These are phyloP conservation scores for Garra rufa DNA, from an alignment of 2,113 vertebrate genomes.

Conservation along the genomic window DNA sequence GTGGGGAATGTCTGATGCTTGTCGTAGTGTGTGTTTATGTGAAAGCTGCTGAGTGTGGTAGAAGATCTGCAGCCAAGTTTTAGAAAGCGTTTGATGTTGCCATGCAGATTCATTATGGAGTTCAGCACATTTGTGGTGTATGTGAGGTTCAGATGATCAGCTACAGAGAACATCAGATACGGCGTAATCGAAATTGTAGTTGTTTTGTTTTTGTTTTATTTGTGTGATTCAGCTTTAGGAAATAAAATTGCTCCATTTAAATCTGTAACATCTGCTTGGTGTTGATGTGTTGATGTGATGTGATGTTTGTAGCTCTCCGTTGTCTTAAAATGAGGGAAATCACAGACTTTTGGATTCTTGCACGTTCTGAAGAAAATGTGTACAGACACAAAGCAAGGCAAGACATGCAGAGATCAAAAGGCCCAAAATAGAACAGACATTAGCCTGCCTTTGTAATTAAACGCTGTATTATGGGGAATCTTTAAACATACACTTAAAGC, in stretches of 20 bases:
- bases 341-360: not conserved
- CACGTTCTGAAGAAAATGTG: not conserved
- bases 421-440: slow-evolving; percentile 18
- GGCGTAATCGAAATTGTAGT: not conserved
- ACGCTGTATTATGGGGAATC: not conserved
- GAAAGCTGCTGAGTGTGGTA: slow-evolving; percentile 28
- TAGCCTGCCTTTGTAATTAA: slow-evolving; percentile 9
- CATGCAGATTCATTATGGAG: not conserved
- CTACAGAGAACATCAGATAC: not conserved
- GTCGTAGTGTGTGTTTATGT: slow-evolving; percentile 34
- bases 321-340: not conserved
- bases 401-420: not conserved
- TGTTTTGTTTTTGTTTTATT: not conserved
- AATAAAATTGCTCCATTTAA: not conserved
- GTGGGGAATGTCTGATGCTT: slow-evolving; percentile 25
- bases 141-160: not conserved
- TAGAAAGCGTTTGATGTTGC: slow-evolving; percentile 44
- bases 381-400: slow-evolving; percentile 16
- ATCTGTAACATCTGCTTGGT: not conserved
- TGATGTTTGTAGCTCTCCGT: not conserved
- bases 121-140: slow-evolving; percentile 13
- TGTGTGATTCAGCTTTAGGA: not conserved
- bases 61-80: not conserved
- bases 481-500: not conserved
- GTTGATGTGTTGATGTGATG: no score